Evolutionary conservation across 2,113 vertebrate species (phyloP).

Genomic region (Platysternon megacephalum): DNA sequence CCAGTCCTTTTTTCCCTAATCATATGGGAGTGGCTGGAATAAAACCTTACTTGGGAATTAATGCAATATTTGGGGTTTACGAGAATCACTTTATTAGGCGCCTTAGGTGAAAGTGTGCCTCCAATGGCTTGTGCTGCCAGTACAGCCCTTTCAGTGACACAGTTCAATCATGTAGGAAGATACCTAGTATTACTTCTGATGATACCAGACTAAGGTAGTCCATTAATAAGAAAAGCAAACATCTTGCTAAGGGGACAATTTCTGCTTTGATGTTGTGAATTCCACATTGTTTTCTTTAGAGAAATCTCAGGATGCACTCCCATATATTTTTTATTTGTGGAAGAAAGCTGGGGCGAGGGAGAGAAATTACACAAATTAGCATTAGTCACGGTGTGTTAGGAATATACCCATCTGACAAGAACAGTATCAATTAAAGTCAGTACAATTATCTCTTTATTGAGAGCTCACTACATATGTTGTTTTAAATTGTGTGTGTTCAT

Average conservation of each 20-base stretch:
- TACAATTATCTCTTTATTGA: conserved; percentile 11
- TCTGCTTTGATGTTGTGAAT: not conserved
- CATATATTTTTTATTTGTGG: not conserved
- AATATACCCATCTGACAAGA: not conserved
- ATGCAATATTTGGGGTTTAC: not conserved
- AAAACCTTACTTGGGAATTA: not conserved
- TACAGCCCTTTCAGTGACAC: not conserved
- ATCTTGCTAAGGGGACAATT: not conserved
- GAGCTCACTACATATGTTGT: not conserved
- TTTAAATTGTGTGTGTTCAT: not conserved
- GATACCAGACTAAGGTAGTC: not conserved
- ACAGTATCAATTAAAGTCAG: not conserved
- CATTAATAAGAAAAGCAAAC: not conserved
- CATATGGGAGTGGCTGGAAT: not conserved
- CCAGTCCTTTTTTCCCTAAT: not conserved
- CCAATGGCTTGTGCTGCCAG: not conserved
- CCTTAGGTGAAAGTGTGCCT: not conserved
- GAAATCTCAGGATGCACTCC: not conserved
- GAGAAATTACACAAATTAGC: not conserved
- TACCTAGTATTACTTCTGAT: not conserved
- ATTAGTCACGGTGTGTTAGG: not conserved
- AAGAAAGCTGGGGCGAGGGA: not conserved
- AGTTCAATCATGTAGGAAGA: not conserved
- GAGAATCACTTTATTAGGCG: not conserved
- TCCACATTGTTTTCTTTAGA: not conserved